A percentile compares a stretch with the other conserved stretches of the same genome.
phyloP scores from a whole-genome alignment of 2,797 vertebrate species.

The Pangasius larnaudii region DNA sequence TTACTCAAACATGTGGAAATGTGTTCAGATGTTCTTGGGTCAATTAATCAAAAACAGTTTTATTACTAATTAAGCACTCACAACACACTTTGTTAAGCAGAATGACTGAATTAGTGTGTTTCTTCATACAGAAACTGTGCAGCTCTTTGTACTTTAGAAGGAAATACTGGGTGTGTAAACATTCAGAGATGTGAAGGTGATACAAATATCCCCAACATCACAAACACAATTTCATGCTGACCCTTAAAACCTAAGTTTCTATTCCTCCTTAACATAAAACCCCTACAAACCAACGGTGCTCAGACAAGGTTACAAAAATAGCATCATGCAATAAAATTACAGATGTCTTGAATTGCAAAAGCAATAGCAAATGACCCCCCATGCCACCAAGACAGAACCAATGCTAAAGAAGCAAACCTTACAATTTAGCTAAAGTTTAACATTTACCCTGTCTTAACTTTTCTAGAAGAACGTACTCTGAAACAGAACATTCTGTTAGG shows the following conservation, averaged over 20 bases:
- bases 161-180: not conserved
- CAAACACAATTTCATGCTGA: not conserved
- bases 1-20: constrained; percentile 6
- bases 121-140: not conserved
- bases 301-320: not conserved
- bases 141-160: not conserved
- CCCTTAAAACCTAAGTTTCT: not conserved
- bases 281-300: not conserved
- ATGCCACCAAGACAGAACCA: not conserved
- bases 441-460: not conserved
- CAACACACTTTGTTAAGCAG: not conserved
- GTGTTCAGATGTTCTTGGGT: not conserved
- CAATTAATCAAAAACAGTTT: not conserved
- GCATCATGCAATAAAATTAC: not conserved
- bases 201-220: not conserved
- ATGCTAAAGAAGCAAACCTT: too few species aligned
- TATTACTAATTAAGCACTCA: not conserved
- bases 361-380: not conserved
- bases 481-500: not conserved
- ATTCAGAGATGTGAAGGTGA: not conserved
- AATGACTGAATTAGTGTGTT: not conserved
- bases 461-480: not conserved
- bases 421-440: too few species aligned
- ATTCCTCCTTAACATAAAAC: not conserved
- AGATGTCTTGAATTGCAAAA: not conserved